Percentiles rank a stretch among this genome's conserved stretches.
Evolutionary conservation across 2,113 vertebrate genomes (phyloP).

Genomic region (Dascyllus trimaculatus): DNA sequence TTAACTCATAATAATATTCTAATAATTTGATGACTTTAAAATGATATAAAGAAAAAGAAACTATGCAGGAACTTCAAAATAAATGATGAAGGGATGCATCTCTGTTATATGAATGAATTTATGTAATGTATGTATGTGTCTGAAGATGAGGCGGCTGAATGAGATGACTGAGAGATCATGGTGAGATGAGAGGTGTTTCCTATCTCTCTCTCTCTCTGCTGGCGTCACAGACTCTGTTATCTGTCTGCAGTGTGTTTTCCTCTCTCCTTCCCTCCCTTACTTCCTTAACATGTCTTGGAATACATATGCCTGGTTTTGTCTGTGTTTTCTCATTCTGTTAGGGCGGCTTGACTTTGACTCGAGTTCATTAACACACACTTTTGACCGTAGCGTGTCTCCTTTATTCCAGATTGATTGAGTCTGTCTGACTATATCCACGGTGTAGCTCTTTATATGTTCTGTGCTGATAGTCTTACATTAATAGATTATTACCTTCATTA

Average conservation of each 20-base stretch:
- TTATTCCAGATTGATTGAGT: background rate
- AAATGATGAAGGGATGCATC: background rate
- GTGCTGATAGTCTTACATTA: background rate
- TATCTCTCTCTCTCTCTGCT: slow-evolving; percentile 50
- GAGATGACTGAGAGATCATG: slow-evolving; percentile 56
- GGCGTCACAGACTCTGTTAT: slow-evolving; percentile 60
- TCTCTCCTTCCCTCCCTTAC: slow-evolving; percentile 8
- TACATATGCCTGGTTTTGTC: slow-evolving; percentile 54
- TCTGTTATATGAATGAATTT: background rate
- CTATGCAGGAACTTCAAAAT: background rate
- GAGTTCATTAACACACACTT: slow-evolving; percentile 38
- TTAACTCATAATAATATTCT: background rate
- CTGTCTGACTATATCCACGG: background rate
- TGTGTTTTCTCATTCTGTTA: slow-evolving; percentile 70
- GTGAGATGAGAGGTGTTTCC: slow-evolving; percentile 68
- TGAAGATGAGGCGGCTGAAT: slow-evolving; percentile 20
- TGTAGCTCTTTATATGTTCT: slow-evolving; percentile 1
- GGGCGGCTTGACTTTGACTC: slow-evolving; percentile 65
- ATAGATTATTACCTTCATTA: slow-evolving; percentile 1
- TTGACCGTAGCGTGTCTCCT: background rate
- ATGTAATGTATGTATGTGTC: slow-evolving; percentile 19
- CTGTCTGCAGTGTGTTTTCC: slow-evolving; percentile 61
- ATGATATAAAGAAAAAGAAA: background rate
- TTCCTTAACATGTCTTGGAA: slow-evolving; percentile 19
- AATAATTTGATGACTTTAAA: background rate